phyloP scores from a whole-genome alignment of 2,888 invertebrate genomes.

The Lasioglossum calceatum region DNA sequence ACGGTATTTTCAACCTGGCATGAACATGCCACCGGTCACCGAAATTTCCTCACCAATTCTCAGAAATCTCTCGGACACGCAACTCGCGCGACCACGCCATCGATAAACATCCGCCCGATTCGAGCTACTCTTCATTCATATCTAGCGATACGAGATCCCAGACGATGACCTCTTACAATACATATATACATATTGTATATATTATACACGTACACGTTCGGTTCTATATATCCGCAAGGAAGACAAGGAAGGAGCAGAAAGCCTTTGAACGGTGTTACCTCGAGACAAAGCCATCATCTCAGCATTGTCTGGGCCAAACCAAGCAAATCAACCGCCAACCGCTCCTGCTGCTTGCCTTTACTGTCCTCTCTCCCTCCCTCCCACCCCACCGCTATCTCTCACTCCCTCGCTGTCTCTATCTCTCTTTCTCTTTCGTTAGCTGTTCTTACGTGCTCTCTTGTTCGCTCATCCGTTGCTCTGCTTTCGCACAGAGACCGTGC shows the following conservation, averaged over 20 bases:
- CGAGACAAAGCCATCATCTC: slow-evolving; percentile 81
- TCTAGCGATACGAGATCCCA: not conserved
- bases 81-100: not conserved
- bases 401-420: slow-evolving; percentile 41
- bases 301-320: slow-evolving; percentile 80
- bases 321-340: slow-evolving; percentile 81
- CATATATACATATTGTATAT: not conserved
- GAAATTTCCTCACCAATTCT: not conserved
- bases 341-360: slow-evolving; percentile 56
- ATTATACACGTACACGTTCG: not conserved
- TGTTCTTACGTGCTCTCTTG: slow-evolving; percentile 27
- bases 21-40: not conserved
- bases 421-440: slow-evolving; percentile 31
- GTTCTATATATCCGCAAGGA: slow-evolving; percentile 36
- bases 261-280: slow-evolving; percentile 79
- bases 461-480: slow-evolving; percentile 59
- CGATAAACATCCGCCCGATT: slow-evolving; percentile 4
- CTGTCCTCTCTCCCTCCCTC: slow-evolving; percentile 40
- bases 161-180: not conserved
- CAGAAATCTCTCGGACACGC: not conserved
- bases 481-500: slow-evolving; percentile 38
- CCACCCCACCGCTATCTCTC: not conserved
- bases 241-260: slow-evolving; percentile 61
- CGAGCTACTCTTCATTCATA: not conserved
- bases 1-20: not conserved